Conservation (phyloP, 2,113 vertebrate species). For the Chloropsis cyanopogon region DNA sequence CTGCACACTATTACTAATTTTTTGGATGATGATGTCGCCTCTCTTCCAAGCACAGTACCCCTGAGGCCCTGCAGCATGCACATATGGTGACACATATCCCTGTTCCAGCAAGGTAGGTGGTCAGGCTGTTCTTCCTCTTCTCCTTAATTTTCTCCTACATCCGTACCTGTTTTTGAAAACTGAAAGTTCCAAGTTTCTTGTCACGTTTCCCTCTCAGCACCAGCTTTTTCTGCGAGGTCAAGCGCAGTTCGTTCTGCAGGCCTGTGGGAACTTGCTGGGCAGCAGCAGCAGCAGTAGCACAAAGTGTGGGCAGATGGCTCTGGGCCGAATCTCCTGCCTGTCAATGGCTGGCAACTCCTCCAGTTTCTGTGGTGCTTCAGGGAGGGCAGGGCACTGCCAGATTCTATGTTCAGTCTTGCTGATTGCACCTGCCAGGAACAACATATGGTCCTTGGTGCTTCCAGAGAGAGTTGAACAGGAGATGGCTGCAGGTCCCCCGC, state of each 20-base stretch:
- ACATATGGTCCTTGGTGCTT: conserved; percentile 11
- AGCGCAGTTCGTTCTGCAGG: neutral
- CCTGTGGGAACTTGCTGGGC: neutral
- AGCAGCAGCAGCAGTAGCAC: neutral
- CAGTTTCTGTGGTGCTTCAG: neutral
- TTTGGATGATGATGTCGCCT: neutral
- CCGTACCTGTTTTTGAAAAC: neutral
- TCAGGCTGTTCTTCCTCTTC: neutral
- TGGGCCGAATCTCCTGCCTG: neutral
- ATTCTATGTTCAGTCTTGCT: neutral
- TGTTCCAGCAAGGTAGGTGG: conserved; percentile 4
- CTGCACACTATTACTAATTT: neutral
- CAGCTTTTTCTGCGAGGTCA: neutral
- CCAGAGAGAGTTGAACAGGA: neutral
- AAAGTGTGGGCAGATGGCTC: conserved; percentile 33
- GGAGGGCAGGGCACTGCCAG: conserved; percentile 18
- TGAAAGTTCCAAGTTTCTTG: neutral
- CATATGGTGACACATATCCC: neutral
- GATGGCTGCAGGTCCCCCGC: neutral
- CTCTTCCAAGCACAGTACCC: neutral
- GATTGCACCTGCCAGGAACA: conserved; percentile 4
- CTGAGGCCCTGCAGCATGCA: neutral
- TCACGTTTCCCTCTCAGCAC: neutral
- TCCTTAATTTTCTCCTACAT: neutral
- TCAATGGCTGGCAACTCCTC: conserved; percentile 37